Conservation (phyloP, 2,888 invertebrate species). For the Drosophila lutescens region DNA sequence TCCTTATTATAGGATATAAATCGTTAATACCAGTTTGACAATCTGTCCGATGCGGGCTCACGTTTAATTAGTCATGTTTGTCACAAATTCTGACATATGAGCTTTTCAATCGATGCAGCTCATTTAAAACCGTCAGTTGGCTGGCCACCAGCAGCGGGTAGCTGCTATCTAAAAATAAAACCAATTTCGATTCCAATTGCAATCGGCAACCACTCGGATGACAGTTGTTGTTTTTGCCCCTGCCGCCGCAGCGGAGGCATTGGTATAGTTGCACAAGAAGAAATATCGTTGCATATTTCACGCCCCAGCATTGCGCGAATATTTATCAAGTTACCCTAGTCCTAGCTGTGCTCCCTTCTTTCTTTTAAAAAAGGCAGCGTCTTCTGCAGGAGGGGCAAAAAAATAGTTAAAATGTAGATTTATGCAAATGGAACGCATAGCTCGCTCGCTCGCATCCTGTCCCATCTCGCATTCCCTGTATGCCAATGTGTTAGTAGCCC, state of each 20-base stretch:
- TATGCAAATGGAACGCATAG: conserved; percentile 66
- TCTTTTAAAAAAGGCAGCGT: conserved; percentile 16
- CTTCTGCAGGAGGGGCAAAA: conserved; percentile 34
- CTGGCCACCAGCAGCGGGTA: conserved; percentile 1
- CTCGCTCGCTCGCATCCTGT: conserved; percentile 51
- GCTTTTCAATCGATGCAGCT: conserved; percentile 55
- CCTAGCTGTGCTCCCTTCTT: conserved; percentile 4
- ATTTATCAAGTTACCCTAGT: conserved; percentile 50
- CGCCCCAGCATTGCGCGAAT: conserved; percentile 44
- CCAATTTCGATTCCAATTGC: conserved; percentile 35
- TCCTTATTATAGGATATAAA: conserved; percentile 50
- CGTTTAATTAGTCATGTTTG: conserved; percentile 71
- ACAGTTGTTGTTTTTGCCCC: conserved; percentile 29
- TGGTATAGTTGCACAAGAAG: conserved; percentile 40
- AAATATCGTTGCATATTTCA: conserved; percentile 53
- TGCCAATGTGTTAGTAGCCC: conserved; percentile 53
- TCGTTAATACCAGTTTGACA: conserved; percentile 69
- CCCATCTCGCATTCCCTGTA: conserved; percentile 43
- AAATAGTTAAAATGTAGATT: conserved; percentile 74
- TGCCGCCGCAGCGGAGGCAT: conserved; percentile 1
- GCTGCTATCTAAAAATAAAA: conserved; percentile 30
- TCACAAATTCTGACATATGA: conserved; percentile 60
- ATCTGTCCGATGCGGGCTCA: conserved; percentile 33
- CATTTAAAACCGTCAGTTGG: conserved; percentile 44
- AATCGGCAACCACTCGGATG: conserved; percentile 32